Evolutionary conservation across 1,140 invertebrate species (phyloP).

Genomic region (Leptopilina boulardi): DNA sequence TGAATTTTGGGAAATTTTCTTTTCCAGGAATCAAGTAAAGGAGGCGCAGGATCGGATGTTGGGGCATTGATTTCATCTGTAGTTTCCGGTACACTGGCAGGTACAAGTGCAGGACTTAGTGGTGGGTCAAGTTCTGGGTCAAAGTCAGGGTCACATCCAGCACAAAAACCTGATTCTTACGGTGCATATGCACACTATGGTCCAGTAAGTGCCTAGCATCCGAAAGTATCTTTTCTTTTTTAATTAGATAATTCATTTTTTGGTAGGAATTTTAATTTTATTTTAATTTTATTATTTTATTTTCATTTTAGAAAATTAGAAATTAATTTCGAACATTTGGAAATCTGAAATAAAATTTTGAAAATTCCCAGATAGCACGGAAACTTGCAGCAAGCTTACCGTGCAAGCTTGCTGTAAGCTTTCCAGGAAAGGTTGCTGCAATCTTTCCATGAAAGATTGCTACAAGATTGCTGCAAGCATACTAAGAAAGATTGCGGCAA

Average conservation of each 20-base stretch:
- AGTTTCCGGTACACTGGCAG: constrained; percentile 65
- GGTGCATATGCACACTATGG: constrained; percentile 38
- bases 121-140: constrained; percentile 47
- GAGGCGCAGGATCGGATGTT: constrained; percentile 60
- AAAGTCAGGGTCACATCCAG: neutral
- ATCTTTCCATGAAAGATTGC: too few relatives aligned
- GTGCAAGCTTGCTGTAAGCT: too few relatives aligned
- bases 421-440: too few relatives aligned
- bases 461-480: too few relatives aligned
- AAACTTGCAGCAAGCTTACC: too few relatives aligned
- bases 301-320: too few relatives aligned
- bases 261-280: too few relatives aligned
- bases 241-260: too few relatives aligned
- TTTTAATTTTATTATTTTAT: too few relatives aligned
- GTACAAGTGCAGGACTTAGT: constrained; percentile 68
- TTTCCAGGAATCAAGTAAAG: constrained; percentile 59
- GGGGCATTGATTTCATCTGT: constrained; percentile 64
- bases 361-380: too few relatives aligned
- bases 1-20: neutral
- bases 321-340: too few relatives aligned
- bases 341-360: neutral
- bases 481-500: too few relatives aligned
- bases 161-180: neutral
- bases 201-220: constrained; percentile 37
- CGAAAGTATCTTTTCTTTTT: neutral